A percentile compares a stretch with the other conserved stretches of the same genome.
Conservation (phyloP, 1,140 invertebrate genomes). For the Cryptotermes secundus region DNA sequence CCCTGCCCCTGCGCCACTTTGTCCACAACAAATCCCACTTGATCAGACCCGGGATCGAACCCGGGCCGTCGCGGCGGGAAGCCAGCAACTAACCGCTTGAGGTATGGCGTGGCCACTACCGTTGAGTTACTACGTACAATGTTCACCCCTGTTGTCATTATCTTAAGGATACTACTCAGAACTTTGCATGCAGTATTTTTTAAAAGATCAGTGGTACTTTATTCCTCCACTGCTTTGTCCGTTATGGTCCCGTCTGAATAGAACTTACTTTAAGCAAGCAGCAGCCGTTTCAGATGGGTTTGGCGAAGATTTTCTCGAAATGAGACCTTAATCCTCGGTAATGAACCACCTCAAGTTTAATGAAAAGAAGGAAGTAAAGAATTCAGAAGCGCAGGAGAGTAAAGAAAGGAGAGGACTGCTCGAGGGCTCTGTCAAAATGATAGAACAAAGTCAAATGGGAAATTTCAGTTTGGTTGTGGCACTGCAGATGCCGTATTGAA, state of each 20-base stretch:
- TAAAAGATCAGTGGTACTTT: neutral
- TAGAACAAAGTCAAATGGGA: neutral
- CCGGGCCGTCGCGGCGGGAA: too few relatives aligned
- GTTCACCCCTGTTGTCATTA: neutral
- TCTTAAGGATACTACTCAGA: neutral
- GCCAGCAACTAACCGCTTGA: too few relatives aligned
- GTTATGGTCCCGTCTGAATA: neutral
- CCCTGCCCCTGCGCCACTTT: too few relatives aligned
- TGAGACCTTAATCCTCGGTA: neutral
- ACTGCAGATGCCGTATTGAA: too few relatives aligned
- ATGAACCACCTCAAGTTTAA: neutral
- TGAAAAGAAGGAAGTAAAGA: neutral
- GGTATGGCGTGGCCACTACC: too few relatives aligned
- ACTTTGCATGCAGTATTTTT: neutral
- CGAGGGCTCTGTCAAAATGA: neutral
- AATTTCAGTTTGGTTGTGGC: neutral
- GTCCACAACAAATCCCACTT: too few relatives aligned
- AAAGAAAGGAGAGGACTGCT: neutral
- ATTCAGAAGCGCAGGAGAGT: neutral
- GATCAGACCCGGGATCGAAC: too few relatives aligned
- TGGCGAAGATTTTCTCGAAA: neutral
- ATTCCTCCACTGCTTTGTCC: neutral
- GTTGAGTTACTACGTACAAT: neutral
- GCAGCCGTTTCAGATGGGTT: neutral
- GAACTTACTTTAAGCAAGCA: neutral